phyloP scores from a whole-genome alignment of 2,888 invertebrate species.

The Thymelicus lineola region DNA sequence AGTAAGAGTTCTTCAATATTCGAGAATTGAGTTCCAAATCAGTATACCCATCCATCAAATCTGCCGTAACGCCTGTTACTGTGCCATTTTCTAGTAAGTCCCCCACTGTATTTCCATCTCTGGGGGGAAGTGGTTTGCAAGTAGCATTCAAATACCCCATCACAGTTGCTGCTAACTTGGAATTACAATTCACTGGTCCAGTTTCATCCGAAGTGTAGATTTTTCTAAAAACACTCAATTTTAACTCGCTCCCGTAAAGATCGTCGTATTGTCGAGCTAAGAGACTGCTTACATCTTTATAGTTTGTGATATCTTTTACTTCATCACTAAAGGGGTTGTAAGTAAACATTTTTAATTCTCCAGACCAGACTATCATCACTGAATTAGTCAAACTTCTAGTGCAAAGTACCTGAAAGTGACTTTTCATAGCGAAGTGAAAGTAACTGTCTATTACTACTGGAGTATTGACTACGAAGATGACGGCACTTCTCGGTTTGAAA shows the following conservation, averaged over 20 bases:
- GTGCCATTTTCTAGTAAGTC: conserved; percentile 73
- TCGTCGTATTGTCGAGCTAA: conserved; percentile 64
- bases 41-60: conserved; percentile 77
- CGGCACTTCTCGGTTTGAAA: conserved; percentile 72
- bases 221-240: conserved; percentile 71
- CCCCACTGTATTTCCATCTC: conserved; percentile 74
- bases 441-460: conserved; percentile 64
- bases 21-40: conserved; percentile 83
- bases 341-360: conserved; percentile 72
- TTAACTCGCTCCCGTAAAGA: conserved; percentile 63
- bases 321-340: conserved; percentile 80
- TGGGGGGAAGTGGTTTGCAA: conserved; percentile 64
- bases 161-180: conserved; percentile 63
- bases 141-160: conserved; percentile 69
- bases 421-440: conserved; percentile 67
- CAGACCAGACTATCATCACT: conserved; percentile 64
- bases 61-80: conserved; percentile 75
- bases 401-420: conserved; percentile 81
- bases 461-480: conserved; percentile 71
- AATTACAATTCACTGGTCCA: conserved; percentile 63
- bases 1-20: conserved; percentile 79
- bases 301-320: conserved; percentile 68
- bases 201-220: conserved; percentile 60
- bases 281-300: conserved; percentile 62
- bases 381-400: conserved; percentile 82